Percentiles rank a stretch among this genome's conserved stretches.
These are phyloP conservation scores for Scolopax rusticola DNA, from an alignment of 2,797 vertebrate species.

Conservation along the genomic window DNA sequence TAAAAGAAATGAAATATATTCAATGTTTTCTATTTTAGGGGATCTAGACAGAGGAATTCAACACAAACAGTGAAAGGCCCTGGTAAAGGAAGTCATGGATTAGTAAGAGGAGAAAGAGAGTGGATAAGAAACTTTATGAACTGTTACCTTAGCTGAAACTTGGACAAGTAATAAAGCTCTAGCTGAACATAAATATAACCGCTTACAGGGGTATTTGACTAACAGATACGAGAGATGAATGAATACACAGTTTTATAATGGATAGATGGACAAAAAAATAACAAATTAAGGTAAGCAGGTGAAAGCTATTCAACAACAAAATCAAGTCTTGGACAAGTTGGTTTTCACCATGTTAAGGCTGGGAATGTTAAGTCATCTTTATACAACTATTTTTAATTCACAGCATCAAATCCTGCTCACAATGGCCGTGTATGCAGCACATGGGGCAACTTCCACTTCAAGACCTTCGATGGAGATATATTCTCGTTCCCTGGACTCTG, in stretches of 20 bases:
- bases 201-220: background rate
- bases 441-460: conserved; percentile 82
- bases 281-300: background rate
- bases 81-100: background rate
- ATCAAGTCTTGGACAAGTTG: background rate
- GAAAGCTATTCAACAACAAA: background rate
- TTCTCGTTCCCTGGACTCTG: conserved; percentile 79
- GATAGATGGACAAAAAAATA: background rate
- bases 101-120: background rate
- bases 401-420: conserved; percentile 75
- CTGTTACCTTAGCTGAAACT: background rate
- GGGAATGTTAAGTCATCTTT: background rate
- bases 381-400: conserved; percentile 32
- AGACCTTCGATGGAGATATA: conserved; percentile 81
- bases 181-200: background rate
- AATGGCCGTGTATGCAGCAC: conserved; percentile 79
- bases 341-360: background rate
- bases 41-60: background rate
- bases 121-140: background rate
- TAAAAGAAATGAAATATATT: background rate
- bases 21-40: background rate
- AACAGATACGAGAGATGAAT: background rate
- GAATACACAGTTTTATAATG: background rate
- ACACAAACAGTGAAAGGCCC: background rate
- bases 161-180: background rate